Conservation (phyloP, 37 sponge, comb jelly and placozoan genomes). For the Beroe forskalii region DNA sequence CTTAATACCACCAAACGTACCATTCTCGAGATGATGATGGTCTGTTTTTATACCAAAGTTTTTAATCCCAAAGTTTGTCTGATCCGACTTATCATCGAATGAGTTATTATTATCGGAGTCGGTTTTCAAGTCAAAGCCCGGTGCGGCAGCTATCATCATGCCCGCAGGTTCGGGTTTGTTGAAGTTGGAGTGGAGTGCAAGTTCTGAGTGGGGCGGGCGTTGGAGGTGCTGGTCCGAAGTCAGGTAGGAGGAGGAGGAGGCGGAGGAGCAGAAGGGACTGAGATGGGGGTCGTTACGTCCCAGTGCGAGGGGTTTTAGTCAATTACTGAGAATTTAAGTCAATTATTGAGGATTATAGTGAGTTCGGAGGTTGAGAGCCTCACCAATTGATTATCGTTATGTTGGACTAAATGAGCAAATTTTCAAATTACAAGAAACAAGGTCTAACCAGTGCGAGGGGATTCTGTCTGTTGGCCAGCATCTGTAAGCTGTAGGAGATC, state of each 20-base stretch:
- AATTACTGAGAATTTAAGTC: too few relatives aligned
- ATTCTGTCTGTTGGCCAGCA: slow-evolving; percentile 29
- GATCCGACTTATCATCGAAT: background rate
- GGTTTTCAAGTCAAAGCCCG: background rate
- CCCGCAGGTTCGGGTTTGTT: background rate
- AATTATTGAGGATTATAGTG: too few relatives aligned
- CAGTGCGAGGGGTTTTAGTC: too few relatives aligned
- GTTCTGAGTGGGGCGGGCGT: too few relatives aligned
- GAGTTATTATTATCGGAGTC: background rate
- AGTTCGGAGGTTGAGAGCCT: too few relatives aligned
- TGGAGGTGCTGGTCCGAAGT: background rate
- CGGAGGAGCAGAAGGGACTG: too few relatives aligned
- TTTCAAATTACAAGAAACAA: too few relatives aligned
- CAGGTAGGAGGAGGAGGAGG: background rate
- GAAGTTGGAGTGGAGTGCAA: background rate
- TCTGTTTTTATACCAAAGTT: background rate
- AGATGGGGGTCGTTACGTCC: too few relatives aligned
- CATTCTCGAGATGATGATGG: background rate
- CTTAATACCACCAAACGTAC: background rate
- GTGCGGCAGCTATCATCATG: background rate
- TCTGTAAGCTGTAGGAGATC: slow-evolving; percentile 36
- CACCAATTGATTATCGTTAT: too few relatives aligned
- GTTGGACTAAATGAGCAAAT: too few relatives aligned
- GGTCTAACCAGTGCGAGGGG: background rate
- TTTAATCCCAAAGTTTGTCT: background rate